A percentile compares a stretch with the other conserved stretches of the same genome.
phyloP scores from a whole-genome alignment of 2,797 vertebrate species.

The Sphaeramia orbicularis region DNA sequence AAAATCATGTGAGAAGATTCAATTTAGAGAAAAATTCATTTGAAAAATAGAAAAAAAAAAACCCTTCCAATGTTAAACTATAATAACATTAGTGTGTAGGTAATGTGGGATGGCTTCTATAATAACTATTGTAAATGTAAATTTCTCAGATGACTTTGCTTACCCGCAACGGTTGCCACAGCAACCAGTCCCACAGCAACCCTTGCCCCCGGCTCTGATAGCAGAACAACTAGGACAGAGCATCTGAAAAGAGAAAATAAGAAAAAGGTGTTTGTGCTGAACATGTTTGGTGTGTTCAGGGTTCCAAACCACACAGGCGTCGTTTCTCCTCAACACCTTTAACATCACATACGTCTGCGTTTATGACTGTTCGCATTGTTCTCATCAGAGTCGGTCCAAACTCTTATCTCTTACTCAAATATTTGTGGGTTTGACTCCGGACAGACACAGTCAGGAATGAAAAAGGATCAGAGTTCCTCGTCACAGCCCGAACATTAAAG shows the following conservation, averaged over 20 bases:
- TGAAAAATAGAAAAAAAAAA: no score
- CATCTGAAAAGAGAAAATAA: conserved; percentile 76
- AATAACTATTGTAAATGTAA: not conserved
- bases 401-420: conserved; percentile 74
- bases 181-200: conserved; percentile 91
- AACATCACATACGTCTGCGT: not conserved
- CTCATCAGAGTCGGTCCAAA: not conserved
- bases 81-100: not conserved
- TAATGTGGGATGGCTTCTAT: not conserved
- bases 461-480: not conserved
- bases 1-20: no score
- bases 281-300: no score
- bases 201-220: conserved; percentile 91
- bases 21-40: no score
- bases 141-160: conserved; percentile 59
- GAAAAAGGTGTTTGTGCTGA: not conserved
- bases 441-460: not conserved
- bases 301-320: not conserved
- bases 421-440: conserved; percentile 53
- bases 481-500: not conserved
- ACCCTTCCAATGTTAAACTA: no score
- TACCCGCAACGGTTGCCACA: conserved; percentile 93
- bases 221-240: conserved; percentile 90
- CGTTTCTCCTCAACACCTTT: not conserved
- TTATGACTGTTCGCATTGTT: not conserved